phyloP scores from a whole-genome alignment of 2,113 vertebrate genomes.

The Menidia beryllina region DNA sequence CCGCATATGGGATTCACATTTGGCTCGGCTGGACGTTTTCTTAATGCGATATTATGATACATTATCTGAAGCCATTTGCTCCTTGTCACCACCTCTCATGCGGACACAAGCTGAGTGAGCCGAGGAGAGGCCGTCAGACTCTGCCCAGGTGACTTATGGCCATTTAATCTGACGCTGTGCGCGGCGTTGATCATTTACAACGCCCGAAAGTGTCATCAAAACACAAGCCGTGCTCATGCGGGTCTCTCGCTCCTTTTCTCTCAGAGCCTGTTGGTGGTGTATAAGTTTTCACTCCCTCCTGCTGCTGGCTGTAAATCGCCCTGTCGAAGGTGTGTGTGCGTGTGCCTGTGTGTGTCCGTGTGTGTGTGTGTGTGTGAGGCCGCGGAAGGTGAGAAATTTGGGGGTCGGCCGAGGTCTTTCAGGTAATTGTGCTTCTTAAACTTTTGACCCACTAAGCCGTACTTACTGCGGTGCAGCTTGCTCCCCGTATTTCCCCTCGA shows the following conservation, averaged over 20 bases:
- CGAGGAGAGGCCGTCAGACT: constrained; percentile 28
- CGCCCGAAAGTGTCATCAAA: constrained; percentile 64
- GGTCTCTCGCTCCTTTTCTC: constrained; percentile 23
- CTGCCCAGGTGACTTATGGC: constrained; percentile 64
- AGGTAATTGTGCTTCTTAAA: constrained; percentile 82
- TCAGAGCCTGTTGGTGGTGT: constrained; percentile 55
- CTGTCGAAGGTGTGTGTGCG: constrained; percentile 60
- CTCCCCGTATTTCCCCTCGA: constrained; percentile 72
- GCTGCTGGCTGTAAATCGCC: constrained; percentile 72
- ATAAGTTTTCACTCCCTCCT: constrained; percentile 58
- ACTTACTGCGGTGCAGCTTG: constrained; percentile 63
- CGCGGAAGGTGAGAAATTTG: constrained; percentile 77
- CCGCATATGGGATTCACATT: constrained; percentile 77
- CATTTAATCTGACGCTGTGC: constrained; percentile 61
- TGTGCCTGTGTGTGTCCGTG: constrained; percentile 39
- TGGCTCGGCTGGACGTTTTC: constrained; percentile 48
- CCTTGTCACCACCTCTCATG: constrained; percentile 70
- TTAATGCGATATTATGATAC: constrained; percentile 76
- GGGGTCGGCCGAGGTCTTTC: constrained; percentile 73
- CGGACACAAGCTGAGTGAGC: constrained; percentile 49
- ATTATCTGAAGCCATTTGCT: constrained; percentile 70
- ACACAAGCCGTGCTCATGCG: constrained; percentile 44
- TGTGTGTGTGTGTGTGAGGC: constrained; percentile 30
- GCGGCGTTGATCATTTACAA: constrained; percentile 55
- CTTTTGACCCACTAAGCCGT: constrained; percentile 79